These are phyloP conservation scores for Keiferia lycopersicella DNA, from an alignment of 2,888 invertebrate genomes.

Conservation along the genomic window DNA sequence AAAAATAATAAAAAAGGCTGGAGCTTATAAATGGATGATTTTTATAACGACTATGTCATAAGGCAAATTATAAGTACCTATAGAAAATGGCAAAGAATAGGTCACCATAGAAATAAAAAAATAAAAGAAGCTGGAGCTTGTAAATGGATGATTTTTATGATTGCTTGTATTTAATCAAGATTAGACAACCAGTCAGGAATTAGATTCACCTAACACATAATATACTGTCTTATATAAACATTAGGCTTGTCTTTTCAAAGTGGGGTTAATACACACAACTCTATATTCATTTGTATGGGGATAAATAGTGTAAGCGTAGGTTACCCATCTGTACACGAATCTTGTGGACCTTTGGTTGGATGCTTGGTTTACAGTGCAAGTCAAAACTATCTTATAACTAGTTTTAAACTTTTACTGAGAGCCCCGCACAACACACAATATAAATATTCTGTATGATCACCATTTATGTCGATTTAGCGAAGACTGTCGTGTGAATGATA, in stretches of 20 bases:
- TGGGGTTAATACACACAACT: slow-evolving; percentile 34
- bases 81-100: too few species aligned
- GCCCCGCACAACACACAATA: not conserved
- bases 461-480: slow-evolving; percentile 52
- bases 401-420: not conserved
- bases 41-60: too few species aligned
- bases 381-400: too few species aligned
- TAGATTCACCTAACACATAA: slow-evolving; percentile 24
- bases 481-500: slow-evolving; percentile 49
- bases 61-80: too few species aligned
- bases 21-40: not conserved
- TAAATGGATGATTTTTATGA: not conserved
- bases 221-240: slow-evolving; percentile 29
- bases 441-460: slow-evolving; percentile 25
- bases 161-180: slow-evolving; percentile 16
- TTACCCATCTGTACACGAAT: not conserved
- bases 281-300: not conserved
- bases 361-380: too few species aligned
- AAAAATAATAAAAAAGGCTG: too few species aligned
- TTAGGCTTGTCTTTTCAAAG: slow-evolving; percentile 50
- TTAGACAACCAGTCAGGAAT: slow-evolving; percentile 37
- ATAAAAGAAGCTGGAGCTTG: too few species aligned
- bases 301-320: not conserved
- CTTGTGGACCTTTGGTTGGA: too few species aligned
- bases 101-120: too few species aligned